Conservation (phyloP, 1,140 invertebrate species). For the Tyrophagus putrescentiae region DNA sequence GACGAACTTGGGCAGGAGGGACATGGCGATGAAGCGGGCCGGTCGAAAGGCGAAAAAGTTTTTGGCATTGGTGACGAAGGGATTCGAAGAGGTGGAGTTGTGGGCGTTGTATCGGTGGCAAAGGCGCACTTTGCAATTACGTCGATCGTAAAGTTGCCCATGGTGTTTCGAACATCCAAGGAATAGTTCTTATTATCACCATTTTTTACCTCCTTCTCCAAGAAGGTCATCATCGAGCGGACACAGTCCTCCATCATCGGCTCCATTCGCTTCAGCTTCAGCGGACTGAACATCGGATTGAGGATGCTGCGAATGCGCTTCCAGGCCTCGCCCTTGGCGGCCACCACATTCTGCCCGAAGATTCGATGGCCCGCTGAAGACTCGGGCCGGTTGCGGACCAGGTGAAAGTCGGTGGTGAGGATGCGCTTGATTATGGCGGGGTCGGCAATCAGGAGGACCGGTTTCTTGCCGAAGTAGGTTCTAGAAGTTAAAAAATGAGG, state of each 20-base stretch:
- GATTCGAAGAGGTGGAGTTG: conserved; percentile 32
- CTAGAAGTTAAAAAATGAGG: too few relatives aligned
- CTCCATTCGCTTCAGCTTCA: conserved; percentile 16
- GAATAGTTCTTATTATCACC: background rate
- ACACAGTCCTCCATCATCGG: conserved; percentile 1
- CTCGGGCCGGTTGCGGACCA: background rate
- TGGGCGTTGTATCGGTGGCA: conserved; percentile 35
- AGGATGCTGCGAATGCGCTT: conserved; percentile 14
- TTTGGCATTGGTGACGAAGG: conserved; percentile 29
- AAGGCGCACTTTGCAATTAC: conserved; percentile 38
- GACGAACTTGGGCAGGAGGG: background rate
- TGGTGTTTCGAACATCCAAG: conserved; percentile 26
- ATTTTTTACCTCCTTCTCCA: background rate
- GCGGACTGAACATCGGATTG: conserved; percentile 15
- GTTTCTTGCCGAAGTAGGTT: background rate
- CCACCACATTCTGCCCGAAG: background rate
- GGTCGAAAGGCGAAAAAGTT: background rate
- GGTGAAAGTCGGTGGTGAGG: background rate
- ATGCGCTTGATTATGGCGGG: background rate
- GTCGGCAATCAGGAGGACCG: background rate
- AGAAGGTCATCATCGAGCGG: background rate
- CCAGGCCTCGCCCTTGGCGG: conserved; percentile 28
- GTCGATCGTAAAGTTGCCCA: conserved; percentile 36
- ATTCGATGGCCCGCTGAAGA: background rate
- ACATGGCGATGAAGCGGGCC: background rate